phyloP scores from a whole-genome alignment of 1,140 invertebrate genomes.

The Zaprionus nigranus region DNA sequence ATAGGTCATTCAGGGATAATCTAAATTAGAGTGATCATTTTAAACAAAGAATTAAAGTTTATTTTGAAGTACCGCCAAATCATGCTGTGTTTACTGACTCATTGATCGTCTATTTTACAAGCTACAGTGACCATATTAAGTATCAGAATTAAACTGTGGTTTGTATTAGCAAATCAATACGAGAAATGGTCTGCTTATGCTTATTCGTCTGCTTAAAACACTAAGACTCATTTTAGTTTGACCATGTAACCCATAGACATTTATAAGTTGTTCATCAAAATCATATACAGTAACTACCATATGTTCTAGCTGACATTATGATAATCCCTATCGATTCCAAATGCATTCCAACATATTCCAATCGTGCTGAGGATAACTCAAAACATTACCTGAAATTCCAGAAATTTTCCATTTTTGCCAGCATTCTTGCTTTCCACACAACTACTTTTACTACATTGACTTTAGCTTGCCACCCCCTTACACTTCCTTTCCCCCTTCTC shows the following conservation, averaged over 20 bases:
- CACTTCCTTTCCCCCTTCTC: not conserved
- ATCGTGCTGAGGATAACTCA: not conserved
- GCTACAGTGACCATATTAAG: not conserved
- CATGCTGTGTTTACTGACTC: no score
- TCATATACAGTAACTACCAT: not conserved
- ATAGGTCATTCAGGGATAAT: not conserved
- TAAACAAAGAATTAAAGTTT: not conserved
- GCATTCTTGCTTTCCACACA: not conserved
- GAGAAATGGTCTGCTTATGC: no score
- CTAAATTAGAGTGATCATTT: not conserved
- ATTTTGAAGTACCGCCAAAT: no score
- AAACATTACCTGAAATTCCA: not conserved
- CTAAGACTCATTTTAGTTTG: not conserved
- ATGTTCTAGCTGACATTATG: not conserved
- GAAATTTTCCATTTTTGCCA: not conserved
- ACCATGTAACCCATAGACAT: not conserved
- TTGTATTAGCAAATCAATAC: no score
- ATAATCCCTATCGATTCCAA: not conserved
- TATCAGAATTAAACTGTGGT: no score
- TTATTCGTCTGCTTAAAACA: not conserved
- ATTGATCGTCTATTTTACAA: no score
- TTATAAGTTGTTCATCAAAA: no score
- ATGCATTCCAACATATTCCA: no score
- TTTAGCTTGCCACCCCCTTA: no score
- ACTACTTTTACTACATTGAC: not conserved